phyloP scores from a whole-genome alignment of 2,113 vertebrate genomes.

The Cichladusa arquata region DNA sequence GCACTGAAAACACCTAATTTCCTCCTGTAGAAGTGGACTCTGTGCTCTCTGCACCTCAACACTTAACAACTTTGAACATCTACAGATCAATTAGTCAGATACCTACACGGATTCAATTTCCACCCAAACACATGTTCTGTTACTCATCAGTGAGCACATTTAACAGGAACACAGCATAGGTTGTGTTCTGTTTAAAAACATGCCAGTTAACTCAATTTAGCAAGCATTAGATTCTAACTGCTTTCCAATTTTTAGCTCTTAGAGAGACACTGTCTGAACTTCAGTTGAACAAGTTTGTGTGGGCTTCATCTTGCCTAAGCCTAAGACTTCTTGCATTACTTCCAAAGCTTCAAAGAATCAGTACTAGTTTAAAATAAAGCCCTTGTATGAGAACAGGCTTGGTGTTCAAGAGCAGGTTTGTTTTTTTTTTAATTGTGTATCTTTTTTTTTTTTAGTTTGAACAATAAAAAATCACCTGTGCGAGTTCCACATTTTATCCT shows the following conservation, averaged over 20 bases:
- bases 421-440: too few relatives aligned
- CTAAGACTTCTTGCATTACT: neutral
- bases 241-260: neutral
- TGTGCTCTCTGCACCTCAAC: neutral
- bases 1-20: neutral
- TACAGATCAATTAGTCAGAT: neutral
- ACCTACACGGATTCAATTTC: neutral
- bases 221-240: neutral
- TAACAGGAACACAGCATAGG: neutral
- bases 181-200: neutral
- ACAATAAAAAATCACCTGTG: neutral
- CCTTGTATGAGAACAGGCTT: neutral
- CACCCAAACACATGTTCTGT: neutral
- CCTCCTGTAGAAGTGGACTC: neutral
- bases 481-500: neutral
- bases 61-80: neutral
- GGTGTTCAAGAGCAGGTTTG: neutral
- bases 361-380: neutral
- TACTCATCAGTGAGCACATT: neutral
- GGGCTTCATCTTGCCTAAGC: neutral
- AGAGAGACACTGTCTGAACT: neutral
- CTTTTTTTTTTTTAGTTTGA: neutral
- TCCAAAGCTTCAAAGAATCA: neutral
- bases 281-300: neutral
- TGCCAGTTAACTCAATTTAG: neutral